These are phyloP conservation scores for Tetrao urogallus DNA, from an alignment of 2,113 vertebrate genomes.

Conservation along the genomic window DNA sequence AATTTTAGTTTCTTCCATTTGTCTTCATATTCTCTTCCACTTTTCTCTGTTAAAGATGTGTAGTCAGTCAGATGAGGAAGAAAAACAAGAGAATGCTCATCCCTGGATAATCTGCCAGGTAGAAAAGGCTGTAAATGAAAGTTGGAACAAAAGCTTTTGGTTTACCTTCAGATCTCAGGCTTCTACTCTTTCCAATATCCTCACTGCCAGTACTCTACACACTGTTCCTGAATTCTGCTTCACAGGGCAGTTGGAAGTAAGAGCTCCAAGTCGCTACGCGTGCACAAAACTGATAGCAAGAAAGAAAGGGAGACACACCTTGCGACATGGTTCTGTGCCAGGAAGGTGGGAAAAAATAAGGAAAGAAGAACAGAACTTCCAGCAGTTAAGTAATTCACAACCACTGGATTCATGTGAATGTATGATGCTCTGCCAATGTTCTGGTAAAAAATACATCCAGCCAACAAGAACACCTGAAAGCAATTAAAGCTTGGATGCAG, in stretches of 20 bases:
- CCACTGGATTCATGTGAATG: not conserved
- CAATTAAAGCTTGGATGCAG: not conserved
- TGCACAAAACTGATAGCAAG: not conserved
- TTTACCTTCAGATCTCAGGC: not conserved
- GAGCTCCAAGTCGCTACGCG: not conserved
- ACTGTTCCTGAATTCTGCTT: not conserved
- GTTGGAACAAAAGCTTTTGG: not conserved
- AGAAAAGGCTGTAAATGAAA: not conserved
- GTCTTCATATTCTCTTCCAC: not conserved
- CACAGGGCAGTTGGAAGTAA: fast-evolving
- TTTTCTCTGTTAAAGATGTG: not conserved
- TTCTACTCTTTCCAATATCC: not conserved
- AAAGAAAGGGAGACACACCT: not conserved
- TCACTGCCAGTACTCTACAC: fast-evolving
- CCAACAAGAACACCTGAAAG: not conserved
- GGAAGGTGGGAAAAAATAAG: not conserved
- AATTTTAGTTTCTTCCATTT: not conserved
- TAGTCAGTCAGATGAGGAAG: not conserved
- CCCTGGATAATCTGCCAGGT: not conserved
- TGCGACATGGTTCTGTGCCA: not conserved
- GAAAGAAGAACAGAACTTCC: not conserved
- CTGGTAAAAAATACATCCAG: not conserved
- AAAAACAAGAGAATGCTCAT: not conserved
- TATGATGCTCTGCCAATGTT: fast-evolving
- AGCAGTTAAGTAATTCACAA: not conserved